Base-by-base conservation (phyloP, 2,113 vertebrate genomes). In the Aix galericulata region DNA sequence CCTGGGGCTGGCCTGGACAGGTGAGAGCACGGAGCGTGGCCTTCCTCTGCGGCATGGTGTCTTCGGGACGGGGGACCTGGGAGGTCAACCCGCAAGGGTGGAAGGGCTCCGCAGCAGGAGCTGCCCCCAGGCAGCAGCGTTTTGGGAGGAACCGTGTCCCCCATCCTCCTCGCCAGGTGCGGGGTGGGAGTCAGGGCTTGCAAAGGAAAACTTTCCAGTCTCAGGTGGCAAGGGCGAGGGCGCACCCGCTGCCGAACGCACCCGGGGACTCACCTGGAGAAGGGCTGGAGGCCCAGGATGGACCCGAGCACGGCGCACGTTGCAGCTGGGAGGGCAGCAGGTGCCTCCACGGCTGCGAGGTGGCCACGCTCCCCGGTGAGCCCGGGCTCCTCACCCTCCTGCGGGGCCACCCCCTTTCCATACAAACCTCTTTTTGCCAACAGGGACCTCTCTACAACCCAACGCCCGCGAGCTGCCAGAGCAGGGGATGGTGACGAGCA, bases 261-360 rank as follows among this genome's bases (percentile, higher is more conserved):
- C 36, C 68, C 75, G 42, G 56, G 62, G 38, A 97, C 96, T 95
- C 95, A 95, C 95, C 89, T 94, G 89, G 62, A 91, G 64, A 62
- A 90, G 68, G 66, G 66, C 86, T 78, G 23, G 58, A 2, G 1
- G 88, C 75, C 88, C 1, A 0, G 56, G 58, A 91, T 55, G 53
- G 46, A 63, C 85, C 82, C n/a, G 17, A 34, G n/a, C 6, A 4
- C 3, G 8, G 18, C 22, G 22, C 46, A 36, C 59, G 5, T 50
- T 13, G 44, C 58, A 36, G 58, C 58, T 38, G n/a, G 34, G 34
- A 64, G 60, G 46, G 76, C 76, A 53, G 48, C 46, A 52, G 16
- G 76, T 40, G 48, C 29, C 60, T 31, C 66, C 84, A 26, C 0
- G 0, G 74, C 84, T 79, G 29, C 63, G 15, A 81, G 53, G 67